Percentiles rank a stretch among this genome's conserved stretches.
Conservation (phyloP, 2,888 invertebrate genomes). For the Onchidella celtica region DNA sequence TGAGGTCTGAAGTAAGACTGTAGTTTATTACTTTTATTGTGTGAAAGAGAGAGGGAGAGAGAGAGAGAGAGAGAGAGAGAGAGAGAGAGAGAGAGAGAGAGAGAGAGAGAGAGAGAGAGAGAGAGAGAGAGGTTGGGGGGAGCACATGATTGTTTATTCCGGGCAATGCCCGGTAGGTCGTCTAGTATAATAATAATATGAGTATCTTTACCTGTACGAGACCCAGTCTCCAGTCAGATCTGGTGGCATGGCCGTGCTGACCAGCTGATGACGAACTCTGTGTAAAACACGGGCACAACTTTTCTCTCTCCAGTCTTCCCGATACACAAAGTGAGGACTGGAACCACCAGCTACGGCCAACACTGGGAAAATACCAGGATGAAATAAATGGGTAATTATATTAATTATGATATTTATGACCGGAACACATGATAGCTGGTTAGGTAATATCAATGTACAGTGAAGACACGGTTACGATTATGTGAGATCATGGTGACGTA, state of each 20-base stretch:
- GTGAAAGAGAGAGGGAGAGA: no score
- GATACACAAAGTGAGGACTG: constrained; percentile 53
- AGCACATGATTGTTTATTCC: no score
- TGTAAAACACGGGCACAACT: constrained; percentile 85
- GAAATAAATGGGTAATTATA: not conserved
- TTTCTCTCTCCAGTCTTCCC: constrained; percentile 83
- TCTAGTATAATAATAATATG: no score
- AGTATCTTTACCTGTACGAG: constrained; percentile 57
- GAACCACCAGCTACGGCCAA: not conserved
- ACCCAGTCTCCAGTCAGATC: constrained; percentile 56
- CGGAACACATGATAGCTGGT: not conserved
- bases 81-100: no score
- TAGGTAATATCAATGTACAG: not conserved
- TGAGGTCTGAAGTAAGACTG: no score
- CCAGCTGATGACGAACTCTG: constrained; percentile 47
- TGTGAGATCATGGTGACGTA: no score
- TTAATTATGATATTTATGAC: not conserved
- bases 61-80: no score
- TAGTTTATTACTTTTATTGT: no score
- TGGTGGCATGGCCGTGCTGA: constrained; percentile 50
- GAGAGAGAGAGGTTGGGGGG: no score
- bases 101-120: no score
- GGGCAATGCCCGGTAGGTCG: no score
- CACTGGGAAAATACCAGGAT: not conserved
- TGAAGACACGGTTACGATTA: no score